Conservation (phyloP, 1,140 invertebrate genomes). For the Anastrepha ludens region DNA sequence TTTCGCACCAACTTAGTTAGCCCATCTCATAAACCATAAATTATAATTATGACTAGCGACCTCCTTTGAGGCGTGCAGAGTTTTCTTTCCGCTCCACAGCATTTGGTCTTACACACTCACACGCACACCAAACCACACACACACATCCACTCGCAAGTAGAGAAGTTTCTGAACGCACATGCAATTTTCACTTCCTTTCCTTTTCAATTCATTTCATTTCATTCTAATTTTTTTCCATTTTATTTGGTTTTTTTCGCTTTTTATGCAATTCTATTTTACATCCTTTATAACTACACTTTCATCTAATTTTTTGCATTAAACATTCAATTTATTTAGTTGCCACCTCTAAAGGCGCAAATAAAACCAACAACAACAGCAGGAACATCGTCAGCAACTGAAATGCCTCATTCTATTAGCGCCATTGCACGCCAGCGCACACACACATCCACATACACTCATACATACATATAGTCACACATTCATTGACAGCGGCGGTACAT, state of each 20-base stretch:
- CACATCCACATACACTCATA: not conserved
- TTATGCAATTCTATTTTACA: conserved; percentile 18
- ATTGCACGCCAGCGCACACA: not conserved
- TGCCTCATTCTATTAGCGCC: not conserved
- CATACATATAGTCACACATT: no score
- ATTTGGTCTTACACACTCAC: not conserved
- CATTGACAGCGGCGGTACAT: not conserved
- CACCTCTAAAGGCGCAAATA: conserved; percentile 33
- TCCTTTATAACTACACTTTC: not conserved
- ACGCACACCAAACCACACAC: not conserved
- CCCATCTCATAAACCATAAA: conserved; percentile 42
- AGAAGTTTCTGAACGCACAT: not conserved
- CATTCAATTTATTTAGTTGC: conserved; percentile 53
- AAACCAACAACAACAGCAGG: not conserved
- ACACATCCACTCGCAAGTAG: not conserved
- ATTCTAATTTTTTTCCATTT: not conserved
- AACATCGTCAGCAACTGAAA: not conserved
- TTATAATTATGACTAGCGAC: conserved; percentile 50
- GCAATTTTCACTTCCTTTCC: conserved; percentile 51
- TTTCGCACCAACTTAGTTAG: conserved; percentile 29
- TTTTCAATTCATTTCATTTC: conserved; percentile 45
- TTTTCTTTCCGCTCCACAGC: conserved; percentile 42
- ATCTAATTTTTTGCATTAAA: conserved; percentile 32
- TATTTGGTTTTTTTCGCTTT: not conserved
- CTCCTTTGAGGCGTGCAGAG: conserved; percentile 37